Evolutionary conservation across 1,140 invertebrate genomes (phyloP), one percentile per base, ranked within the genome.

Genomic region (Oscheius sp.): DNA sequence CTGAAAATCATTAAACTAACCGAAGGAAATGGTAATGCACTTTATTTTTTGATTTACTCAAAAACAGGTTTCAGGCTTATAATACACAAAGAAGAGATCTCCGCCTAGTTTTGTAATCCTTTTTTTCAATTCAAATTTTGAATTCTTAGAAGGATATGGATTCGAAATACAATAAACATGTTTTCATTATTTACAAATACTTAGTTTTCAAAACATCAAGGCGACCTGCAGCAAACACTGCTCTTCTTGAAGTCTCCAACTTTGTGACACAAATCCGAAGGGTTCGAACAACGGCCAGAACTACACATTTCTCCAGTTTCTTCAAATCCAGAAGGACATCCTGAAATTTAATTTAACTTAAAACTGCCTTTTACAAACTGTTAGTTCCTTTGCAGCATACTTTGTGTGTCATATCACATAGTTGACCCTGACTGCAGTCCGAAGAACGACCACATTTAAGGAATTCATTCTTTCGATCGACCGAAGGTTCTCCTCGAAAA

Each of bases 301-400:
- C 15, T 20, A 63, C 79, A 81, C 34, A 64, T 34, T 42, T 78
- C 61, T 1, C 79, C 79, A 0, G 80, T 81, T 55, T 81, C 79
- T 1, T 78, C 79, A 31, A 69, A 77, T 46, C 75, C 78, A n/a
- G 75, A 68, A 7, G 79, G 80, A 52, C 79, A 81, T 36, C 72
- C 78, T 79, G 66, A 49, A 75, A 67, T 36, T 3, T 45, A 68
- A 20, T 29, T 36, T 68, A 15, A 42, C 58, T 7, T n/a, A 59
- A 55, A 15, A 59, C n/a, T 66, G 18, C 1, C 28, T 62, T 31
- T 28, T 29, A 35, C 26, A 38, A 7, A 1, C 80, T 45, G 67
- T 81, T 82, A 13, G 61, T 61, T 58, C 79, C 80, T 55, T 77
- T 82, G 58, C 79, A 81, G 52, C 79, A 81, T 18, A 82, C 74